Conservation (phyloP, 2,113 vertebrate species). For the Anoplopoma fimbria region DNA sequence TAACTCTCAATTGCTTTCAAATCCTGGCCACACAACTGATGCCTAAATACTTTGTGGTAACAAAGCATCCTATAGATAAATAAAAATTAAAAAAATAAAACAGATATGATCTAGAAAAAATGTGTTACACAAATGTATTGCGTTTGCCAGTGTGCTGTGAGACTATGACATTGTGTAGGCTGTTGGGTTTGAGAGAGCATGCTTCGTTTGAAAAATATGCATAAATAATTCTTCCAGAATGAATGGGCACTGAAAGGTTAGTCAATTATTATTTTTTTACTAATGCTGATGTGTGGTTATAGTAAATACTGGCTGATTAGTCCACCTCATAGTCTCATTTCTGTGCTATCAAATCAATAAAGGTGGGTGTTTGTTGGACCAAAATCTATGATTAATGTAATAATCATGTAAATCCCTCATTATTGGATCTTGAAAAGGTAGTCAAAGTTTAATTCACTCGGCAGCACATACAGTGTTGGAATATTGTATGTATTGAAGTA, state of each 20-base stretch:
- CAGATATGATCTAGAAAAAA: neutral
- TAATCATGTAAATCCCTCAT: neutral
- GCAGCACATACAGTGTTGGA: neutral
- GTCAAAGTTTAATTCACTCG: neutral
- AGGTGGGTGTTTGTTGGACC: neutral
- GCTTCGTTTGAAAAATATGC: neutral
- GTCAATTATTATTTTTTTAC: slow-evolving; percentile 8
- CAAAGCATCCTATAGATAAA: slow-evolving; percentile 1
- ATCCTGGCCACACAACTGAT: slow-evolving; percentile 2
- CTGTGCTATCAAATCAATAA: slow-evolving; percentile 5
- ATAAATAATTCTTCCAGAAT: neutral
- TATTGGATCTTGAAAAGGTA: neutral
- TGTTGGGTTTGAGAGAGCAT: slow-evolving; percentile 12
- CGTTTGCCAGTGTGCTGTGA: neutral
- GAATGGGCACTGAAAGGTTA: slow-evolving; percentile 3
- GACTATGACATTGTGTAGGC: neutral
- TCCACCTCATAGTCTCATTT: slow-evolving; percentile 26
- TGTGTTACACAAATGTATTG: neutral
- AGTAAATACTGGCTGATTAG: slow-evolving; percentile 55
- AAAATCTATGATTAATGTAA: neutral
- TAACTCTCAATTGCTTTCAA: neutral
- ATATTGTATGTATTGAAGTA: neutral
- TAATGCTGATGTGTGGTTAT: slow-evolving; percentile 12
- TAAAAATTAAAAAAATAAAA: slow-evolving; percentile 10
- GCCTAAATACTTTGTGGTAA: neutral